phyloP scores from a whole-genome alignment of 1,140 invertebrate species.

The Luehdorfia chinensis region DNA sequence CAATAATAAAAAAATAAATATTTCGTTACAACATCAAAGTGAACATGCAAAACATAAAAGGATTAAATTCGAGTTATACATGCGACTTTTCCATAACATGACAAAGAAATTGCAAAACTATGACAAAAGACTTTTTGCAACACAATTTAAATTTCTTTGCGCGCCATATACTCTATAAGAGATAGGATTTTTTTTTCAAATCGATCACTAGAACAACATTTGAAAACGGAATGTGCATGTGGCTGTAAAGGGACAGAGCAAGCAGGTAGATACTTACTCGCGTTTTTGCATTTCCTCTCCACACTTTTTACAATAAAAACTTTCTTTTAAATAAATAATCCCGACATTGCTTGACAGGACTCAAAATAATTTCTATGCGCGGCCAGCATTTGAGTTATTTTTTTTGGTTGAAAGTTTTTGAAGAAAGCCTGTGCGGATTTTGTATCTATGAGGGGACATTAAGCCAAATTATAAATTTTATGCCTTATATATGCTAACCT shows the following conservation, averaged over 20 bases:
- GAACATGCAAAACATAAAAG: constrained; percentile 36
- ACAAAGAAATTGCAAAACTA: constrained; percentile 35
- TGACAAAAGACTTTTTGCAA: constrained; percentile 8
- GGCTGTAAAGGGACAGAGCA: constrained; percentile 59
- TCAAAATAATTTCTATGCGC: constrained; percentile 70
- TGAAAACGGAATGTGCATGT: constrained; percentile 60
- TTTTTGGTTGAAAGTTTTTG: constrained; percentile 26
- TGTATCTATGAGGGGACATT: constrained; percentile 8
- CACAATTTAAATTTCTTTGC: constrained; percentile 11
- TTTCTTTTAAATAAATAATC: constrained; percentile 77
- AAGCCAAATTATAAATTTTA: not conserved
- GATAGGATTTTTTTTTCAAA: constrained; percentile 49
- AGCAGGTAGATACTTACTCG: constrained; percentile 51
- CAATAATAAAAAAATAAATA: too few relatives aligned
- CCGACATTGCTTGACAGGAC: constrained; percentile 67
- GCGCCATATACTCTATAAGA: constrained; percentile 12
- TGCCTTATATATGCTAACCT: too few relatives aligned
- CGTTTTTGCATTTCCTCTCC: constrained; percentile 75
- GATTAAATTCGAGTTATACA: constrained; percentile 45
- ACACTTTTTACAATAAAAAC: constrained; percentile 74
- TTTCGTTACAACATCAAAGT: too few relatives aligned
- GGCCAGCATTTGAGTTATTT: constrained; percentile 30
- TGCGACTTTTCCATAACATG: constrained; percentile 35
- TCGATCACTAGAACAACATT: constrained; percentile 49
- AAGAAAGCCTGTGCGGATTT: constrained; percentile 6